phyloP scores from a whole-genome alignment of 1,140 invertebrate species.

The Diuraphis noxia region DNA sequence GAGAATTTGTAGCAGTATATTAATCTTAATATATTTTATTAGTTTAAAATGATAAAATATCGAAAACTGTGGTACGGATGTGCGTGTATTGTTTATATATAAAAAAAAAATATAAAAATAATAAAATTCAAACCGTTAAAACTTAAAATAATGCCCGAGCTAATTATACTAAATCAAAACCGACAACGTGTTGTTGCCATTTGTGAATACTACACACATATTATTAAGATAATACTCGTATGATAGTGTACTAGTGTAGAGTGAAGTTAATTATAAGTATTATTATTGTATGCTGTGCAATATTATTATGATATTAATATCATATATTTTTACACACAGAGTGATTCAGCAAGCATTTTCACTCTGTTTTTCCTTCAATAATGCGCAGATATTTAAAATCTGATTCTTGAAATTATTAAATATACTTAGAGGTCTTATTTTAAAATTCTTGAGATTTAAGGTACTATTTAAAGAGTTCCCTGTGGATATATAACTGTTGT shows the following conservation, averaged over 20 bases:
- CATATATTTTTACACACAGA: too few species aligned
- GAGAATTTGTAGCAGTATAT: too few species aligned
- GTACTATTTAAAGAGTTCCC: too few species aligned
- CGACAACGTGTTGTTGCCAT: neutral
- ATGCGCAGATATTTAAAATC: too few species aligned
- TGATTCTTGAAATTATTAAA: too few species aligned
- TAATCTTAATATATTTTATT: neutral
- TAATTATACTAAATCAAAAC: neutral
- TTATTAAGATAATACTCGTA: neutral
- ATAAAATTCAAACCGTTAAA: neutral
- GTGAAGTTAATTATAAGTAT: too few species aligned
- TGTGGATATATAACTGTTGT: too few species aligned
- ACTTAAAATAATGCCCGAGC: neutral
- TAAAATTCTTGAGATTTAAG: too few species aligned
- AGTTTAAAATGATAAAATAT: neutral
- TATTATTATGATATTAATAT: too few species aligned
- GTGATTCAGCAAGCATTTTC: too few species aligned
- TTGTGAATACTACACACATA: neutral
- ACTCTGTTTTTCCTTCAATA: too few species aligned
- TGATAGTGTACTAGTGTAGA: neutral
- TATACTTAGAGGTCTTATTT: too few species aligned
- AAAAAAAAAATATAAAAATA: neutral
- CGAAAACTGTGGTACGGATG: neutral
- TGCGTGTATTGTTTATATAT: neutral
- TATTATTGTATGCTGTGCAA: neutral